Evolutionary conservation across 2,113 vertebrate species (phyloP).

Genomic region (Mus musculus): DNA sequence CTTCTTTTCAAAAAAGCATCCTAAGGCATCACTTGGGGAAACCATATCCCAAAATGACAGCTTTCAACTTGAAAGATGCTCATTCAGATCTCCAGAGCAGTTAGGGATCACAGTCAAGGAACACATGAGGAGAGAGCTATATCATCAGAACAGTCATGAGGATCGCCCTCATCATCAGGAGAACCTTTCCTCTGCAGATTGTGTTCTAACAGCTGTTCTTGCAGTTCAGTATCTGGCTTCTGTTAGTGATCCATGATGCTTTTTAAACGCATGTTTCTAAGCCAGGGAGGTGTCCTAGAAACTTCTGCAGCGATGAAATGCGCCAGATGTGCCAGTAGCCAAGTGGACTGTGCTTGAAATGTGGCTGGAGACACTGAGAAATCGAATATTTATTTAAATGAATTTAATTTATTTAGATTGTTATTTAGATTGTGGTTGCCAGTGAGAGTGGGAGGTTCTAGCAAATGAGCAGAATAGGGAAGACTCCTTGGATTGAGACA

Average conservation of each 20-base stretch:
- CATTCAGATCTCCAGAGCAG: not conserved
- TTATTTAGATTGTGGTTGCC: not conserved
- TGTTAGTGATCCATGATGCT: not conserved
- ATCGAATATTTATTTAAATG: not conserved
- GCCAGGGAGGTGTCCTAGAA: not conserved
- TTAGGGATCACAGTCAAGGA: not conserved
- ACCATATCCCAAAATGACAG: not conserved
- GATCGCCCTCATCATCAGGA: not conserved
- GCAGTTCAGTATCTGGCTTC: not conserved
- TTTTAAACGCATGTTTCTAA: not conserved
- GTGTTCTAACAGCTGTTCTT: not conserved
- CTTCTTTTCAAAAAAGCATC: not conserved
- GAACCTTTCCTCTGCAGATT: not conserved
- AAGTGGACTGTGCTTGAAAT: not conserved
- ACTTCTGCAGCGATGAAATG: not conserved
- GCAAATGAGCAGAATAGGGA: not conserved
- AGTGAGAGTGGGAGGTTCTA: not conserved
- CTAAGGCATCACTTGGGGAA: not conserved
- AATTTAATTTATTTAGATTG: conserved; percentile 2
- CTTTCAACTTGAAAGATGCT: not conserved
- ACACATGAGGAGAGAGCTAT: not conserved
- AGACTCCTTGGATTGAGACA: not conserved
- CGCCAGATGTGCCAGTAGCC: not conserved
- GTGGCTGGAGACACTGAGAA: not conserved
- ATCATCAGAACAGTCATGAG: not conserved